Evolutionary conservation across 2,888 invertebrate genomes (phyloP).

Genomic region (Azorinus chamasolen): DNA sequence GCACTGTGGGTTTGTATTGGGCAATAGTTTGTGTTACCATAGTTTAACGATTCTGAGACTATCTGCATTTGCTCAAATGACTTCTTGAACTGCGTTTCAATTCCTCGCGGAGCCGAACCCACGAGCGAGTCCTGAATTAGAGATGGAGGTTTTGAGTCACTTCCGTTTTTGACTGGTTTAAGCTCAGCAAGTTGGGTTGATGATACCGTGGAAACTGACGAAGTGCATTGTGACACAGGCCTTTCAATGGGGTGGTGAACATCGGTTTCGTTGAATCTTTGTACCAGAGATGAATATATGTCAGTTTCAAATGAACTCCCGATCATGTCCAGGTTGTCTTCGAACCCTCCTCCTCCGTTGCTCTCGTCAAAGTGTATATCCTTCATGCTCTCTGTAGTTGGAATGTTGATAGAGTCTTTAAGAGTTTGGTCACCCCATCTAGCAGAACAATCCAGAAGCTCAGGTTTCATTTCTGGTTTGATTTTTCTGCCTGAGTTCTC

Average conservation of each 20-base stretch:
- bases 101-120: conserved; percentile 38
- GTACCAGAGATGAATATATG: conserved; percentile 58
- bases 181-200: conserved; percentile 63
- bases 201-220: conserved; percentile 36
- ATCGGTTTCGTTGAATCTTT: conserved; percentile 48
- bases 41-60: conserved; percentile 32
- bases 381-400: neutral
- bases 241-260: conserved; percentile 20
- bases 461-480: conserved; percentile 29
- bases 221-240: conserved; percentile 13
- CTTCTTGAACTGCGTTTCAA: conserved; percentile 47
- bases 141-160: conserved; percentile 40
- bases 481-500: conserved; percentile 3
- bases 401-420: too few species aligned
- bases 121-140: conserved; percentile 41
- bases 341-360: conserved; percentile 13
- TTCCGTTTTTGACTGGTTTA: conserved; percentile 57
- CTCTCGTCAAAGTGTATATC: conserved; percentile 7
- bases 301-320: conserved; percentile 58
- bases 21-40: conserved; percentile 40
- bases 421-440: neutral
- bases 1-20: conserved; percentile 41
- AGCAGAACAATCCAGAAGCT: neutral
- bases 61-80: conserved; percentile 48
- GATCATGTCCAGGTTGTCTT: conserved; percentile 50